phyloP scores from a whole-genome alignment of 2,113 vertebrate species.

The Nerophis lumbriciformis region DNA sequence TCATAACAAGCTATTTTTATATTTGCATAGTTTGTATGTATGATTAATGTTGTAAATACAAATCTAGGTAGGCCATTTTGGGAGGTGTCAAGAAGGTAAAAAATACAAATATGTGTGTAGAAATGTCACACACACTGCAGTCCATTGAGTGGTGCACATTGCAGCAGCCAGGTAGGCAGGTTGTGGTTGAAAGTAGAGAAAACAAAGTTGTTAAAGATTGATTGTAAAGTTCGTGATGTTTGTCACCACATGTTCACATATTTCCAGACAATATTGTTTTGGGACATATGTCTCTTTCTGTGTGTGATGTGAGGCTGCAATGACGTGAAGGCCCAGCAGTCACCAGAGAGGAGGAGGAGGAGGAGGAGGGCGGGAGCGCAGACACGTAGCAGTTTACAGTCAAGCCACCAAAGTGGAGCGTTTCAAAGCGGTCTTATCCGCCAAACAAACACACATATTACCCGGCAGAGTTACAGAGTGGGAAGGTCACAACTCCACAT shows the following conservation, averaged over 20 bases:
- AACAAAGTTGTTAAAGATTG: conserved; percentile 24
- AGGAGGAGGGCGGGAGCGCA: conserved; percentile 6
- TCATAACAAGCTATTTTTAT: no score
- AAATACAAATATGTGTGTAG: conserved; percentile 25
- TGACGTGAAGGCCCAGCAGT: neutral
- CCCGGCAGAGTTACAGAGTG: no score
- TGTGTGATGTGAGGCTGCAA: neutral
- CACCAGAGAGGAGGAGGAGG: neutral
- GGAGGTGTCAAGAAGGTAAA: no score
- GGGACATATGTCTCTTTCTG: neutral
- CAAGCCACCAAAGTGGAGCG: neutral
- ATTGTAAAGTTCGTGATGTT: conserved; percentile 1
- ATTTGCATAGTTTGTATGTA: no score
- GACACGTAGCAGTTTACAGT: conserved; percentile 57
- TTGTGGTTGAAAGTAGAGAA: conserved; percentile 11
- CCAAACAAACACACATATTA: no score
- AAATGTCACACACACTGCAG: conserved; percentile 58
- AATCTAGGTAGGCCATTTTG: no score
- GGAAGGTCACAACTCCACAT: no score
- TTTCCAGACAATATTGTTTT: neutral
- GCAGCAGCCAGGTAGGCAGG: conserved; percentile 31
- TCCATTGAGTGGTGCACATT: conserved; percentile 59
- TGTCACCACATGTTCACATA: neutral
- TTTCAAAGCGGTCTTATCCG: no score
- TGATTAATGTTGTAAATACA: no score